Evolutionary conservation across 2,888 invertebrate species (phyloP).

Genomic region (Yponomeuta evonymella): DNA sequence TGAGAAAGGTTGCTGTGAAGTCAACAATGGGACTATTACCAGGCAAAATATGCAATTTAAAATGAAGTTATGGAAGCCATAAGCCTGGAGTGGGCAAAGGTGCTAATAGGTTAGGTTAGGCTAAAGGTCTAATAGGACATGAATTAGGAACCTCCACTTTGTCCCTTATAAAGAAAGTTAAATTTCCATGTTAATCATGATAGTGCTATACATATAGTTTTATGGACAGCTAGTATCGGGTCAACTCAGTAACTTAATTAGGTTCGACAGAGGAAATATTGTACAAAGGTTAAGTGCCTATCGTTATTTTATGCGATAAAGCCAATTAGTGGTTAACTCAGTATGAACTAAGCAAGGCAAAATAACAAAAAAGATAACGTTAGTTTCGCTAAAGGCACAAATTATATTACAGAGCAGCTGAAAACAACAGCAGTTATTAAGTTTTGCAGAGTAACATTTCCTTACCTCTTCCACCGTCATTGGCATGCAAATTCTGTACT

Average conservation of each 20-base stretch:
- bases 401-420: background rate
- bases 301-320: background rate
- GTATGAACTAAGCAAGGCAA: background rate
- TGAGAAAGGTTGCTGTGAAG: too few species aligned
- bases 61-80: too few species aligned
- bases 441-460: background rate
- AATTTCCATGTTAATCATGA: background rate
- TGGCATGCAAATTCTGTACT: conserved; percentile 95
- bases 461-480: conserved; percentile 92
- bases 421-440: background rate
- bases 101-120: too few species aligned
- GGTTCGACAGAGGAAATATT: background rate
- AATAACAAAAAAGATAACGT: background rate
- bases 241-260: conserved; percentile 1
- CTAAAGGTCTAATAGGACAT: too few species aligned
- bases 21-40: too few species aligned
- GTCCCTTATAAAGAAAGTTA: conserved; percentile 2
- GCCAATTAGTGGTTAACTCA: background rate
- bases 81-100: too few species aligned
- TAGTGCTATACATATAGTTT: background rate
- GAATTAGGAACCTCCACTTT: too few species aligned
- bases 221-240: background rate
- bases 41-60: too few species aligned
- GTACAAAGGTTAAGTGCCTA: background rate
- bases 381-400: background rate